Conservation (phyloP, 92 coral and sea anemone genomes). For the Siderastrea radians region DNA sequence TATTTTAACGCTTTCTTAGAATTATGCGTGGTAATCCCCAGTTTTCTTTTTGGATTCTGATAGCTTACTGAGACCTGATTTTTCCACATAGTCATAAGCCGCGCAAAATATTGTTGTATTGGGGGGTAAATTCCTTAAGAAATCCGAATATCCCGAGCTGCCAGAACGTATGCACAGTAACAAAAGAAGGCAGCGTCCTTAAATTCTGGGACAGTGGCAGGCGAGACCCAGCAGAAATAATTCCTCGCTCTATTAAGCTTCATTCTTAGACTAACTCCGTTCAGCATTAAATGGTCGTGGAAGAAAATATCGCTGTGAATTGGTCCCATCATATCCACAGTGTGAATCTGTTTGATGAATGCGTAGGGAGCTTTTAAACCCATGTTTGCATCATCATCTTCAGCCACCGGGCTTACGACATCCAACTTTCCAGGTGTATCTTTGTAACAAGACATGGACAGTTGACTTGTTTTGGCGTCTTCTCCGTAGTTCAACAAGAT, state of each 20-base stretch:
- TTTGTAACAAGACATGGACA: slow-evolving; percentile 53
- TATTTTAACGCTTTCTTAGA: no score
- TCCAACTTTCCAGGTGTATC: slow-evolving; percentile 67
- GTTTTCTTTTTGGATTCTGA: no score
- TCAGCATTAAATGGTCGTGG: slow-evolving; percentile 31
- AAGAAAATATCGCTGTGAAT: slow-evolving; percentile 52
- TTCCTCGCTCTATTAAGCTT: slow-evolving; percentile 71
- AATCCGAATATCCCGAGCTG: no score
- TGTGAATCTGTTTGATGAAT: slow-evolving; percentile 43
- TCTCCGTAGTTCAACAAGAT: slow-evolving; percentile 63
- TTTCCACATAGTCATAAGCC: no score
- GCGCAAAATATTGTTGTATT: no score
- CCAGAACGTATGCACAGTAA: no score
- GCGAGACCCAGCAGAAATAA: slow-evolving; percentile 68
- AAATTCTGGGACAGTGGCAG: slow-evolving; percentile 49
- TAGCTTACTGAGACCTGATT: no score
- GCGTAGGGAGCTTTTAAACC: slow-evolving; percentile 60
- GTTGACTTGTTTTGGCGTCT: slow-evolving; percentile 56
- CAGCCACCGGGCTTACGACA: slow-evolving; percentile 47
- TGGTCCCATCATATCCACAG: slow-evolving; percentile 63
- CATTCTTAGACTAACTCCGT: slow-evolving; percentile 60
- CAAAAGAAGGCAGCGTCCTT: slow-evolving; percentile 48
- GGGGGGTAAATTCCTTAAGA: no score
- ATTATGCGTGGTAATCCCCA: no score
- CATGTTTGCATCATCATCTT: slow-evolving; percentile 53